These are phyloP conservation scores for Epirrhoe alternata DNA, from an alignment of 2,888 invertebrate species.

Conservation along the genomic window DNA sequence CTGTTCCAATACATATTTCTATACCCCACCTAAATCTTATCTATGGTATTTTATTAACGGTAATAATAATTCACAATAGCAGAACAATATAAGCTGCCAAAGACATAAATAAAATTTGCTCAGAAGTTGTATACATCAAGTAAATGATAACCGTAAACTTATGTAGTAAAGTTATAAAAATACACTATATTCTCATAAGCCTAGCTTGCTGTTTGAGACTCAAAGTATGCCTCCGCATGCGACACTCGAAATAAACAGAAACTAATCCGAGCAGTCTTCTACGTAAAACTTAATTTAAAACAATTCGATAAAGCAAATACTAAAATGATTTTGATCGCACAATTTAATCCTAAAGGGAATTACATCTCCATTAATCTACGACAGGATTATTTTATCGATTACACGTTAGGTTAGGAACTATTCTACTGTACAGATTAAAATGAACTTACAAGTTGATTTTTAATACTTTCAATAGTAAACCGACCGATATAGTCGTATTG, in stretches of 20 bases:
- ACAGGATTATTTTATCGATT: conserved; percentile 81
- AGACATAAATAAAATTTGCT: conserved; percentile 29
- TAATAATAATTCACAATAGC: background rate
- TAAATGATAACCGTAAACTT: conserved; percentile 61
- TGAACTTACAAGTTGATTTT: conserved; percentile 68
- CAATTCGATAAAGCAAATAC: conserved; percentile 57
- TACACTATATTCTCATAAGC: conserved; percentile 72
- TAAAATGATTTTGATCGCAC: conserved; percentile 67
- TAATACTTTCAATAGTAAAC: conserved; percentile 56
- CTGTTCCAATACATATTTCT: background rate
- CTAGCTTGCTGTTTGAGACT: conserved; percentile 81
- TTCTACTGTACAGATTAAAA: conserved; percentile 80
- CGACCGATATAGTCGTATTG: conserved; percentile 45
- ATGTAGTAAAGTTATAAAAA: conserved; percentile 78
- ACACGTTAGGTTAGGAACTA: conserved; percentile 82
- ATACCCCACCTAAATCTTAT: background rate
- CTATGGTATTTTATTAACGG: background rate
- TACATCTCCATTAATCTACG: conserved; percentile 68
- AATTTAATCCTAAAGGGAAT: conserved; percentile 48
- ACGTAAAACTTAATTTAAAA: conserved; percentile 62
- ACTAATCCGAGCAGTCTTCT: conserved; percentile 80
- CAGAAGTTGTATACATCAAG: conserved; percentile 60
- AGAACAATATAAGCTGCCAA: conserved; percentile 9
- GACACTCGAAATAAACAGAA: conserved; percentile 55
- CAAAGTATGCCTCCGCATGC: conserved; percentile 72